phyloP scores from a whole-genome alignment of 2,113 vertebrate species.

The Suricata suricatta region DNA sequence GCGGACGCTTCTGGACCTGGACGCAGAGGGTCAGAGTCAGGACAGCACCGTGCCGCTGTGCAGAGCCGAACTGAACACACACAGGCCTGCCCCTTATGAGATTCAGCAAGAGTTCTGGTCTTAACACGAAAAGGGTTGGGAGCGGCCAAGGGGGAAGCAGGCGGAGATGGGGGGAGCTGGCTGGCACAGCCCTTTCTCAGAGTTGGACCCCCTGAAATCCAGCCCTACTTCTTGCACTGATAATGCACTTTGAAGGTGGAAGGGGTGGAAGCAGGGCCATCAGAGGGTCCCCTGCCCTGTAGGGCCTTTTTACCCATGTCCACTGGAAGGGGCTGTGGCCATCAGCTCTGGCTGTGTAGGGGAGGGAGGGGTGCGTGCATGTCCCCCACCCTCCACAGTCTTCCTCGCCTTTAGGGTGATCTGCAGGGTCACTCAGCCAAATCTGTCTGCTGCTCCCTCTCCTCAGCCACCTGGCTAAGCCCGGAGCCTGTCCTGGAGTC shows the following conservation, averaged over 20 bases:
- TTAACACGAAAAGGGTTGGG: constrained; percentile 81
- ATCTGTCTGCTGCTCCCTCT: constrained; percentile 56
- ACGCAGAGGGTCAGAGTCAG: constrained; percentile 93
- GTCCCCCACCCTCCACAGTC: constrained; percentile 48
- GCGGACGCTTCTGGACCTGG: constrained; percentile 92
- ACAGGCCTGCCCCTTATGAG: constrained; percentile 89
- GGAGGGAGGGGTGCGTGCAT: constrained; percentile 49
- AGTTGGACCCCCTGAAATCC: constrained; percentile 75
- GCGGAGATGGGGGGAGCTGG: constrained; percentile 56
- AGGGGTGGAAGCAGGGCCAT: constrained; percentile 82
- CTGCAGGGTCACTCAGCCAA: constrained; percentile 64
- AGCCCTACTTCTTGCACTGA: constrained; percentile 88
- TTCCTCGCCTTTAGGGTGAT: constrained; percentile 69
- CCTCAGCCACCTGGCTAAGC: constrained; percentile 4
- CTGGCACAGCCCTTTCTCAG: constrained; percentile 70
- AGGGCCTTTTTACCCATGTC: constrained; percentile 27
- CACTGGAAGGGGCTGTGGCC: not conserved
- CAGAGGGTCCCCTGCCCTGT: constrained; percentile 9
- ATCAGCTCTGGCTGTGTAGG: constrained; percentile 57
- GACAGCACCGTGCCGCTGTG: constrained; percentile 95
- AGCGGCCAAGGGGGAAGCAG: constrained; percentile 46
- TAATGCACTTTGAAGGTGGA: constrained; percentile 91
- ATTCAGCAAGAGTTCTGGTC: constrained; percentile 94
- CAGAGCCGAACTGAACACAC: constrained; percentile 88
- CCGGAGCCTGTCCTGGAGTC: constrained; percentile 3